A percentile compares a stretch with the other conserved stretches of the same genome.
Evolutionary conservation across 2,888 invertebrate species (phyloP).

Genomic region (Aphodius sticticus): DNA sequence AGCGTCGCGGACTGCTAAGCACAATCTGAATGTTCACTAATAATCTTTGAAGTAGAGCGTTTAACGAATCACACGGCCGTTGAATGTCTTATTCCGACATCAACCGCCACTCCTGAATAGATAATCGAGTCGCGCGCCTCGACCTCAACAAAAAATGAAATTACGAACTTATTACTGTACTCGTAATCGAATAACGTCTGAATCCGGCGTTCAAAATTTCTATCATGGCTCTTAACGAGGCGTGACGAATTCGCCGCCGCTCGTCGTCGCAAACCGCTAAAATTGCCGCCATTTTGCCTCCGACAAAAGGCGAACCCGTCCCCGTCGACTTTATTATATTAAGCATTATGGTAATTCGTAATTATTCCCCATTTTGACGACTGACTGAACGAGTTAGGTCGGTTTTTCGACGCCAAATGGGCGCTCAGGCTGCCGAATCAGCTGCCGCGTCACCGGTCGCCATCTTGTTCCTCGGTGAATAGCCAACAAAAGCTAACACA

Average conservation of each 20-base stretch:
- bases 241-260: not conserved
- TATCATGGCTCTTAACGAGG: not conserved
- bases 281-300: not conserved
- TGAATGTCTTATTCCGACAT: not conserved
- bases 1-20: not conserved
- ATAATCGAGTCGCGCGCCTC: not conserved
- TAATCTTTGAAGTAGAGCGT: not conserved
- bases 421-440: not conserved
- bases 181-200: not conserved
- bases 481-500: not conserved
- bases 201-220: not conserved
- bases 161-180: not conserved
- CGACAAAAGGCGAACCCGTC: not conserved
- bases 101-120: not conserved
- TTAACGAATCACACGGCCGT: not conserved
- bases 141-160: not conserved
- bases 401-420: not conserved
- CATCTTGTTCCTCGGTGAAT: not conserved
- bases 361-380: not conserved
- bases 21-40: constrained; percentile 4
- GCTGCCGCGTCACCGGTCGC: not conserved
- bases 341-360: constrained; percentile 4
- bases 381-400: not conserved
- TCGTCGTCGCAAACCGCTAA: not conserved
- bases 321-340: not conserved